Evolutionary conservation across 2,888 invertebrate species (phyloP), one percentile per base, ranked within the genome.

Genomic region (Melikaiella ostensackeni): DNA sequence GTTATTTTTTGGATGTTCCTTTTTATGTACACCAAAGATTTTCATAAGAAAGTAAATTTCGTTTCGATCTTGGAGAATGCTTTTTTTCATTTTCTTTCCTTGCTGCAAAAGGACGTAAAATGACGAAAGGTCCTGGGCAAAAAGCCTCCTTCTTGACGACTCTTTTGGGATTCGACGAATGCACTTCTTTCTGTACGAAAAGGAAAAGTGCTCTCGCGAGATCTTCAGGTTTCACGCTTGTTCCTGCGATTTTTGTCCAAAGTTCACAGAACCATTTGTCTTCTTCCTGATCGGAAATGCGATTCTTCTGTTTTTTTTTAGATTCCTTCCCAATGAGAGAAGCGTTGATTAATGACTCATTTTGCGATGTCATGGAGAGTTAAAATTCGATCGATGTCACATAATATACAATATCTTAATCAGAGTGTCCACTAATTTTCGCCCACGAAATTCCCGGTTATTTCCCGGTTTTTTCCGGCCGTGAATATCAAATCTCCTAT

Each of bases 151-250:
- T 33, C 80, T 77, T 77, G 82, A 82, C 81, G 81, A 82, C 81
- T 82, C 82, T 81, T 79, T 46, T 76, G 82, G 82, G 81, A 81
- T 81, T 82, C 81, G 76, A 74, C 59, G 78, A 80, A 76, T 82
- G 79, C 78, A 77, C 66, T 76, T 78, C 78, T 76, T 79, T 76
- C 79, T 79, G 35, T 70, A 73, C 79, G 76, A 77, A 80, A 74
- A 77, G 79, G 77, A 76, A 76, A 79, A 82, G 79, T 81, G 62
- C 80, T 78, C 82, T 81, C 82, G 57, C 74, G 81, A 82, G 82
- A 82, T 81, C 80, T 80, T 81, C 77, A 79, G 77, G 81, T 79
- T 76, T 76, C 80, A 77, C 79, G 79, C 77, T 80, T 78, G 78
- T 80, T 79, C 79, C 76, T 77, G 63, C 75, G 73, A 82, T 74